Conservation (phyloP, 2,888 invertebrate species). For the Platycnemis pennipes region DNA sequence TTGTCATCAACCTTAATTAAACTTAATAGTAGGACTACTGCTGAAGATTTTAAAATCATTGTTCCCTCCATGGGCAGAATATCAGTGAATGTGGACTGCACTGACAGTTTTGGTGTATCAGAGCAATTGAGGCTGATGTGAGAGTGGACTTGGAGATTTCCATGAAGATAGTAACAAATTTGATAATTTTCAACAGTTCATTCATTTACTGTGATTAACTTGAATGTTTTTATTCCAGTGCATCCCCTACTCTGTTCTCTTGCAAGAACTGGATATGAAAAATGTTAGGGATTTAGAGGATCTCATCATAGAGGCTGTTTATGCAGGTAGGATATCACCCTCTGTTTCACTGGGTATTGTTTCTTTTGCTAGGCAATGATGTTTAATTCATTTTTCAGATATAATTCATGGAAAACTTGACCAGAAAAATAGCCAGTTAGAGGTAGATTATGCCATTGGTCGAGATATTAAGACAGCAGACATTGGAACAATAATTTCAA, state of each 20-base stretch:
- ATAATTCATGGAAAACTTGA: constrained; percentile 98
- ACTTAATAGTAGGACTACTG: too few species aligned
- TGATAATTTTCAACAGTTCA: too few species aligned
- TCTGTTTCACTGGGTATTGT: background rate
- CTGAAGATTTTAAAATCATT: too few species aligned
- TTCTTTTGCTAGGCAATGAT: background rate
- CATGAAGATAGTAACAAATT: too few species aligned
- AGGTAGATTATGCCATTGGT: constrained; percentile 96
- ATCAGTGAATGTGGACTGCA: too few species aligned
- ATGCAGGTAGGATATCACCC: constrained; percentile 85
- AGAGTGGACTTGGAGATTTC: too few species aligned
- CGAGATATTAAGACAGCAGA: constrained; percentile 94
- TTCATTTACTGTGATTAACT: background rate
- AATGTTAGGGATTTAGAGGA: constrained; percentile 97
- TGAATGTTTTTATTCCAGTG: constrained; percentile 79
- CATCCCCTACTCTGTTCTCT: constrained; percentile 92
- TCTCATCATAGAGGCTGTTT: constrained; percentile 98
- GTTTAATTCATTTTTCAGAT: constrained; percentile 81
- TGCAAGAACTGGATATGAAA: constrained; percentile 93
- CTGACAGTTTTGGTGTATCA: too few species aligned
- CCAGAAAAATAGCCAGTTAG: constrained; percentile 95
- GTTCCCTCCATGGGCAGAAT: too few species aligned
- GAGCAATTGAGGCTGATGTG: too few species aligned
- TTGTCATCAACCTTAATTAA: too few species aligned
- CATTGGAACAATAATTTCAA: constrained; percentile 89